Evolutionary conservation across 2,113 vertebrate species (phyloP), one percentile per base, ranked within the genome.

Genomic region (Anguilla japonica): DNA sequence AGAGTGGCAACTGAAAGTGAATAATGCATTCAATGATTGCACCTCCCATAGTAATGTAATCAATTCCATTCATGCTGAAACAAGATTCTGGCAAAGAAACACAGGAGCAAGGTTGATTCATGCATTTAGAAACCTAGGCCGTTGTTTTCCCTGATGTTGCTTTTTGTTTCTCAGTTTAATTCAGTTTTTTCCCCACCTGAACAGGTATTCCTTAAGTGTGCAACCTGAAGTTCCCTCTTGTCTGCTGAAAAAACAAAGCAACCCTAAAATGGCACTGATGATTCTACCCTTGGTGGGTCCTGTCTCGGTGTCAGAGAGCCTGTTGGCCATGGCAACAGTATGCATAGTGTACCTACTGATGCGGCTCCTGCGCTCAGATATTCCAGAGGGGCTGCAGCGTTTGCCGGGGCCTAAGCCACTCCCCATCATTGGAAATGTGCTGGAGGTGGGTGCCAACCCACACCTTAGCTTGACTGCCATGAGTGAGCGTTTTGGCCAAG

Each of bases 381-480:
- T 97, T 41, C 97, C 97, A 2, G 84, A 92, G 82, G 98, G 97
- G 0, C 93, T 98, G 80, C 95, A 89, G 83, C 91, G 86, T 0
- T 96, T 97, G 0, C 97, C 98, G 0, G 98, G 97, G 0, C 98
- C 98, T 7, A 93, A 93, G 79, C 92, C 96, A 0, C 87, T 93
- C 43, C 98, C 98, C 0, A 40, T 99, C 15, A 94, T 99, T 0
- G 98, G 98, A 1, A 96, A 96, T 0, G 6, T 93, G 39, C 88
- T 98, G 89, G 94, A 95, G 22, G 13, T 99, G 89, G 91, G 96
- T 22, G 95, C 88, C 89, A 95, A 87, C 82, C 94, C 97, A 0
- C 97, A 99, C 84, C 87, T 97, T 91, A 96, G 84, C 0, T 95
- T 99, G 86, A 92, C 95, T 0, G 90, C 75, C 82, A 95, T 99